A percentile compares a stretch with the other conserved stretches of the same genome.
Conservation (phyloP, 1,140 invertebrate species). For the Orchestia grillus region DNA sequence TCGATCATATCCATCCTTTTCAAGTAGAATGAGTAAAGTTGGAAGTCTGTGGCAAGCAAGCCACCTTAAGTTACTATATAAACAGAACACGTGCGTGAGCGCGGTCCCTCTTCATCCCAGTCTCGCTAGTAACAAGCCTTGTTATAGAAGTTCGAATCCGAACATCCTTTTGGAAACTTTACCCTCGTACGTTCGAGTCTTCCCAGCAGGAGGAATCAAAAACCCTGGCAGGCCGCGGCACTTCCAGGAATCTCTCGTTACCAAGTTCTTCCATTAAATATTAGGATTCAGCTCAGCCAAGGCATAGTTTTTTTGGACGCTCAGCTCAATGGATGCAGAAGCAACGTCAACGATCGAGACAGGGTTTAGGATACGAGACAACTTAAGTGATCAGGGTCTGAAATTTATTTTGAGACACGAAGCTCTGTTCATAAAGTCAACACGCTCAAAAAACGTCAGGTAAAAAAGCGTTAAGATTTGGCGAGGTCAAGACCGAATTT, state of each 20-base stretch:
- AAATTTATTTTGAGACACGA: neutral
- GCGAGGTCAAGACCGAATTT: neutral
- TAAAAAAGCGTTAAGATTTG: neutral
- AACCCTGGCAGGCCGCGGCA: slow-evolving; percentile 31
- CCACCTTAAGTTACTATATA: slow-evolving; percentile 40
- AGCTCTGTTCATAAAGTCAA: neutral
- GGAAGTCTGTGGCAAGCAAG: neutral
- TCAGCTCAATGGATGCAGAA: neutral
- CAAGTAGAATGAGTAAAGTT: neutral
- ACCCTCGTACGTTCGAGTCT: slow-evolving; percentile 33
- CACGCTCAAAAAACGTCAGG: neutral
- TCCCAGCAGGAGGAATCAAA: neutral
- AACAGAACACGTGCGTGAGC: slow-evolving; percentile 34
- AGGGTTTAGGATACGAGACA: neutral
- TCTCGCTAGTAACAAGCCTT: slow-evolving; percentile 37
- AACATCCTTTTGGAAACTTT: slow-evolving; percentile 46
- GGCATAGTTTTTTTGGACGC: neutral
- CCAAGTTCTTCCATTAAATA: slow-evolving; percentile 55
- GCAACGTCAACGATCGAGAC: neutral
- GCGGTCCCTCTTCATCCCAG: neutral
- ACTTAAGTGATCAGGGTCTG: neutral
- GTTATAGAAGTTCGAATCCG: slow-evolving; percentile 53
- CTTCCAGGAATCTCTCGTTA: slow-evolving; percentile 54
- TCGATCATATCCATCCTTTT: neutral
- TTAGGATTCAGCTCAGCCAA: slow-evolving; percentile 40